These are phyloP conservation scores for Mormyrus hasselquistii DNA, from an alignment of 2,797 vertebrate genomes.

Conservation along the genomic window DNA sequence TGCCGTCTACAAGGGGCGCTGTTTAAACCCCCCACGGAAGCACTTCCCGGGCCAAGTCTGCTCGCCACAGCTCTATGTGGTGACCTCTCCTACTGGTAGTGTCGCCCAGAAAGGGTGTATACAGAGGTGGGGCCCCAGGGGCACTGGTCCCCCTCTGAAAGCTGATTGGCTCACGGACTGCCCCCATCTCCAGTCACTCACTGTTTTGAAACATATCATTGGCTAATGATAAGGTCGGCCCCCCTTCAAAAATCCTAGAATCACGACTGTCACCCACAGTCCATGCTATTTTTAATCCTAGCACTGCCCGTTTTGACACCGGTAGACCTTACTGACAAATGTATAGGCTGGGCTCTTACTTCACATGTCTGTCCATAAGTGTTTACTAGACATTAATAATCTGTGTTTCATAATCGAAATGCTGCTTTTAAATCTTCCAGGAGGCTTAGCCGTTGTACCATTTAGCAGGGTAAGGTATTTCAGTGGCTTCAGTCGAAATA, in stretches of 20 bases:
- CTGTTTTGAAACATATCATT: background rate
- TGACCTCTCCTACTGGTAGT: background rate
- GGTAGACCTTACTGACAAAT: background rate
- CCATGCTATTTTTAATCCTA: conserved; percentile 1
- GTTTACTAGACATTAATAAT: background rate
- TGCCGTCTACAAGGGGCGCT: background rate
- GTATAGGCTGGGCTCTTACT: background rate
- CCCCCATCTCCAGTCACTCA: background rate
- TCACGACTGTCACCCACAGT: background rate
- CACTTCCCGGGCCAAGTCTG: background rate
- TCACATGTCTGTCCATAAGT: background rate
- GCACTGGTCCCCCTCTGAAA: background rate
- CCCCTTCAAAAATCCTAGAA: background rate
- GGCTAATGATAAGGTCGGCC: background rate
- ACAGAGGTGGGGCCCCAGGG: background rate
- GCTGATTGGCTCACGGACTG: background rate
- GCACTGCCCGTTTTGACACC: background rate
- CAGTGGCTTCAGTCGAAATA: background rate
- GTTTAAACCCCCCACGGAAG: background rate
- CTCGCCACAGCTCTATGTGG: background rate
- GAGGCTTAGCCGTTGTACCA: background rate
- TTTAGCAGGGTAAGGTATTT: background rate
- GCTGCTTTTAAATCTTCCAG: background rate
- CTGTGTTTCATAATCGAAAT: background rate
- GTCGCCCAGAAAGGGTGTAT: background rate